Evolutionary conservation across 1,140 invertebrate genomes (phyloP), one percentile per base, ranked within the genome.

Genomic region (Philotrypesis tridentata): DNA sequence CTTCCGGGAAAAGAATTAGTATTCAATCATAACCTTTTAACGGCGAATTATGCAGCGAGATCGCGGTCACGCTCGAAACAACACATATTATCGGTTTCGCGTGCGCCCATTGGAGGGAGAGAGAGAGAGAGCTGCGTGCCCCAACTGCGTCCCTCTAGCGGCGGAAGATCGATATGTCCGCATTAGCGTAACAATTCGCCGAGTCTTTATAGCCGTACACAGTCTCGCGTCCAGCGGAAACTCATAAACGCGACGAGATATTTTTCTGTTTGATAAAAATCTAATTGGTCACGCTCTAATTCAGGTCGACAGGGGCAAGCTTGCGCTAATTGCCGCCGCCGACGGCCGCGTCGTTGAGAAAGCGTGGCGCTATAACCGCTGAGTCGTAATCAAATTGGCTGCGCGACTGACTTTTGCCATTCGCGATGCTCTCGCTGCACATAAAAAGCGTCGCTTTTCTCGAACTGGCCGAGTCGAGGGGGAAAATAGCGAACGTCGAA

Each of bases 301-400:
- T 79, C 55, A 48, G 77, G 77, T 60, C 77, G 31, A 55, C 63
- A 23, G 43, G 17, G n/a, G 67, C 40, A 27, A 78, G 33, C 63
- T 29, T 68, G 77, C 55, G 55, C 77, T 79, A 79, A 80, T 80
- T 80, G 79, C 31, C 31, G 17, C 31, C 55, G 29, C 43, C 43
- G 61, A 73, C n/a, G 40, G 48, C 21, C 55, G 55, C 29, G 31
- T 29, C 72, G 72, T 29, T 9, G 55, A 37, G 67, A 55, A n/a
- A 55, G 48, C n/a, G n/a, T n/a, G n/a, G n/a, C n/a, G 21, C 17
- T n/a, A 17, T 17, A 3, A 17, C 14, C 31, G 8, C 11, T 31
- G 67, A 70, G n/a, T n/a, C 21, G 31, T 70, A 70, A 70, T 70
- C 67, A 21, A 70, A 70, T 70, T 17, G 67, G 27, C 25, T 65